These are phyloP conservation scores for Pogonus chalceus DNA, from an alignment of 1,140 invertebrate genomes.

Conservation along the genomic window DNA sequence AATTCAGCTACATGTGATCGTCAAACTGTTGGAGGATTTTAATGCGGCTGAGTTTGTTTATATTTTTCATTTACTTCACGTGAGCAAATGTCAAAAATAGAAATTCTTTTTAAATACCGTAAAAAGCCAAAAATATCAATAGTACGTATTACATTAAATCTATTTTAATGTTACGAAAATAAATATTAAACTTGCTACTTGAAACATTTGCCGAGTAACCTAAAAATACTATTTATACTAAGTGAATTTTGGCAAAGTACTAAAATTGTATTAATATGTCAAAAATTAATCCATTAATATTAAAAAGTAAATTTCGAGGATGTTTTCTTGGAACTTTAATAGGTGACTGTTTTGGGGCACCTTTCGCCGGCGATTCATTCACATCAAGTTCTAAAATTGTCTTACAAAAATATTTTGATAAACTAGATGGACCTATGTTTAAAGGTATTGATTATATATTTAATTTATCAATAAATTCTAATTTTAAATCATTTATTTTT, in stretches of 20 bases:
- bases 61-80: no score
- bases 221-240: background rate
- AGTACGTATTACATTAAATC: no score
- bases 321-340: conserved; percentile 54
- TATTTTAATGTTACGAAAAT: no score
- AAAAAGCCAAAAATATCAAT: no score
- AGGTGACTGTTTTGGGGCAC: conserved; percentile 63
- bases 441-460: conserved; percentile 37
- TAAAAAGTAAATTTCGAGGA: conserved; percentile 54
- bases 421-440: conserved; percentile 44
- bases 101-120: no score
- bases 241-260: background rate
- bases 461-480: conserved; percentile 5
- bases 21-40: no score
- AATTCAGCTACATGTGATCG: no score
- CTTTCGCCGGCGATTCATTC: conserved; percentile 52
- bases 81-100: no score
- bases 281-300: conserved; percentile 34
- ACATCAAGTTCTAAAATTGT: conserved; percentile 39
- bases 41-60: no score
- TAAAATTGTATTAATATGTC: no score
- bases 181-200: no score
- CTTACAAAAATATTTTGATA: conserved; percentile 49
- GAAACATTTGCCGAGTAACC: no score
- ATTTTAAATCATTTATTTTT: conserved; percentile 15